Evolutionary conservation across 2,113 vertebrate species (phyloP), one percentile per base, ranked within the genome.

Genomic region (Takifugu flavidus): DNA sequence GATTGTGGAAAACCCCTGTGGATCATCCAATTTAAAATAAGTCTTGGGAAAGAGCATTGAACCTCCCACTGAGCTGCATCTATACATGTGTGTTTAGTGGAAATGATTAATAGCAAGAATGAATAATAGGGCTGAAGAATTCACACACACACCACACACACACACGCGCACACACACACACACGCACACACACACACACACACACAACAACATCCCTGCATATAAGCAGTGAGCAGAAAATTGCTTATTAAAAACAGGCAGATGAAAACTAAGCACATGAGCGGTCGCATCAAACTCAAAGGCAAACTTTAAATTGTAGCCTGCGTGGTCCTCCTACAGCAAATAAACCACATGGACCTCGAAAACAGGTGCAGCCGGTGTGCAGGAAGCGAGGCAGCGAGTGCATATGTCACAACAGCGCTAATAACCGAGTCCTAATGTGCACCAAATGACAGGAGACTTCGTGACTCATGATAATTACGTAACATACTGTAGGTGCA

Each of bases 21-120:
- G 65, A 67, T 72, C 53, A 45, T 66, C 70, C 61, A 82, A 74
- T 80, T 78, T 20, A 80, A 65, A 74, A 63, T 47, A 50, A 66
- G 62, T 39, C 27, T 34, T 53, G 55, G 59, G 62, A 72, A 74
- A 66, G 59, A 67, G 70, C 56, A 63, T 83, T 67, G 74, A 76
- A 74, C 68, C 61, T 59, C 69, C 75, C 74, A 62, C 53, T 59
- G 70, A 70, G 76, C 39, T 44, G 11, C 14, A 13, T 34, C 11
- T 49, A 13, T 49, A 42, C 46, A 13, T 55, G 49, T 34, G 31
- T 57, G 25, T 56, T 28, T 31, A 45, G 61, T 55, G 28, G 54
- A 45, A 49, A 53, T 56, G 53, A 78, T 69, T 65, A 79, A 76
- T 52, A 53, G 47, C 31, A 58, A 25, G 49, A 79, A 69, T 70